These are phyloP conservation scores for Adela reaumurella DNA, from an alignment of 2,888 invertebrate species.

Conservation along the genomic window DNA sequence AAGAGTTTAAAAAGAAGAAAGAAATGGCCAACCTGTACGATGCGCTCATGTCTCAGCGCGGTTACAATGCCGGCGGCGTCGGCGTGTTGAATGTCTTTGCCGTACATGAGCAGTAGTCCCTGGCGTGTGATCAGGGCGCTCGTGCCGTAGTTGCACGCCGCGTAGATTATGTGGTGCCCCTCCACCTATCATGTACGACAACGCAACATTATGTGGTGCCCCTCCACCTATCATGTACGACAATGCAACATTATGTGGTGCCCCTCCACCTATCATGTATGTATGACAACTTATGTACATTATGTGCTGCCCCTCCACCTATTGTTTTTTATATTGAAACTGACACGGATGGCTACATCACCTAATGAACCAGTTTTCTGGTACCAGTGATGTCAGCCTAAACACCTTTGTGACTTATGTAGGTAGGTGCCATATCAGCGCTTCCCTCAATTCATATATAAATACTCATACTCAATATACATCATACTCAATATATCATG, in stretches of 20 bases:
- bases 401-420: too few species aligned
- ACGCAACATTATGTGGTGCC: slow-evolving; percentile 77
- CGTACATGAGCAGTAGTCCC: slow-evolving; percentile 89
- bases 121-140: slow-evolving; percentile 89
- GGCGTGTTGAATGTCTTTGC: slow-evolving; percentile 87
- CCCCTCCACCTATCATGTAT: slow-evolving; percentile 68
- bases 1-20: too few species aligned
- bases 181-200: too few species aligned
- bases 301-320: slow-evolving; percentile 79
- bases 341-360: too few species aligned
- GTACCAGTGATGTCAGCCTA: too few species aligned
- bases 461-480: too few species aligned
- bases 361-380: too few species aligned
- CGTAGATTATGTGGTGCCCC: slow-evolving; percentile 74
- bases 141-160: slow-evolving; percentile 93
- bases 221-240: slow-evolving; percentile 67
- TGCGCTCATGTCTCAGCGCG: slow-evolving; percentile 68
- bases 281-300: too few species aligned
- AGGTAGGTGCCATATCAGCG: too few species aligned
- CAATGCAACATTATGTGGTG: slow-evolving; percentile 78
- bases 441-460: too few species aligned
- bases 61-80: slow-evolving; percentile 72
- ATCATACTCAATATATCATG: slow-evolving; percentile 64
- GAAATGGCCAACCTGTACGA: slow-evolving; percentile 58
- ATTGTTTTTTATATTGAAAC: too few species aligned